Evolutionary conservation across 1,140 invertebrate species (phyloP).

Genomic region (Drosophila trapezifrons): DNA sequence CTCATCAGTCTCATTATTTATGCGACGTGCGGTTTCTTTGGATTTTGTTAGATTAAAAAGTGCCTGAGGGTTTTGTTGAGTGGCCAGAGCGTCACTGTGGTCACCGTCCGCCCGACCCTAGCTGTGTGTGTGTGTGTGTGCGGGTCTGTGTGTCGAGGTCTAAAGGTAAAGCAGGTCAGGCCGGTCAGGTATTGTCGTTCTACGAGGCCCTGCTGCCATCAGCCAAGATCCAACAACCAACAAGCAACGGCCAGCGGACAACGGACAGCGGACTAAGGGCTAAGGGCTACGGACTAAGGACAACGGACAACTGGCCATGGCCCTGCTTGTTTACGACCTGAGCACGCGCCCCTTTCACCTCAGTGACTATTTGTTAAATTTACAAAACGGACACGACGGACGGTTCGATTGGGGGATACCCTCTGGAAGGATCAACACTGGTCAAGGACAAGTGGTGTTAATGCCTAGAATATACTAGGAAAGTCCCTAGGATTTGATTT

Average conservation of each 20-base stretch:
- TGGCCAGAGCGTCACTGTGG: conserved; percentile 71
- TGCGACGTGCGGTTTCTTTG: conserved; percentile 83
- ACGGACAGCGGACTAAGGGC: conserved; percentile 13
- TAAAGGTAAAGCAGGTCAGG: conserved; percentile 74
- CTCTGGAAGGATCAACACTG: conserved; percentile 19
- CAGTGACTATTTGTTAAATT: conserved; percentile 80
- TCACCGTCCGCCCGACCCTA: conserved; percentile 46
- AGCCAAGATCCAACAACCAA: conserved; percentile 9
- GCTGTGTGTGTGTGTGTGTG: conserved; percentile 5
- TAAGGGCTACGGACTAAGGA: conserved; percentile 17
- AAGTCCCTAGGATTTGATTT: neutral
- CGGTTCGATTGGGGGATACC: conserved; percentile 54
- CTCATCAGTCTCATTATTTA: conserved; percentile 83
- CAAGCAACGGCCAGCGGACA: conserved; percentile 9
- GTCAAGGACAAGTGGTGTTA: conserved; percentile 12
- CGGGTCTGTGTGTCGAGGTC: conserved; percentile 35
- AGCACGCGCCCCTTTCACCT: conserved; percentile 73
- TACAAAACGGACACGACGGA: conserved; percentile 63
- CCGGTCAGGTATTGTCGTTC: conserved; percentile 77
- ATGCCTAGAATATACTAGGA: neutral
- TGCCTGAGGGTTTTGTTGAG: conserved; percentile 80
- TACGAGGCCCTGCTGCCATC: conserved; percentile 22
- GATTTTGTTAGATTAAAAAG: conserved; percentile 83
- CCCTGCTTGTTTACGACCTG: conserved; percentile 70
- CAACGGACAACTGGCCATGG: conserved; percentile 38